Conservation (phyloP, 2,113 vertebrate species). For the Dolichotis patagonum region DNA sequence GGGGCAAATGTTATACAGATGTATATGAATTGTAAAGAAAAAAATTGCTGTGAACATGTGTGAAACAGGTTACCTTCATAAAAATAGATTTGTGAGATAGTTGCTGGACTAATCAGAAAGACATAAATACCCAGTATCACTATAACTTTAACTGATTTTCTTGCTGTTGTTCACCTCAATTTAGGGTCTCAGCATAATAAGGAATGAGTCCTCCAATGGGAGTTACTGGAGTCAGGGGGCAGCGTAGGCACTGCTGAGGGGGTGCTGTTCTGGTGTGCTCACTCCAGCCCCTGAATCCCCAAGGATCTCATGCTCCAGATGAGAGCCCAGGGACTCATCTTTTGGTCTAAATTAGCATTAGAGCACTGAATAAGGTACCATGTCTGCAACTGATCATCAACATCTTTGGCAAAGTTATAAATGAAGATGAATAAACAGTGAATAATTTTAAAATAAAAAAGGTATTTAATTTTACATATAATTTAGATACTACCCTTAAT, state of each 20-base stretch:
- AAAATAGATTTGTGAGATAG: neutral
- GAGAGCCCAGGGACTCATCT: neutral
- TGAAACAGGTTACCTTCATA: neutral
- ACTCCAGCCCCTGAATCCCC: neutral
- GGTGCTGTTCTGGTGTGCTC: neutral
- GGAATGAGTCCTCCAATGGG: neutral
- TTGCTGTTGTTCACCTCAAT: too few relatives aligned
- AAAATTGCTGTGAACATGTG: conserved; percentile 11
- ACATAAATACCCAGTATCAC: neutral
- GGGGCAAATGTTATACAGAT: neutral
- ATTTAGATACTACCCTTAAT: neutral
- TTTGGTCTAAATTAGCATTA: neutral
- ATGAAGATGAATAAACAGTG: conserved; percentile 26
- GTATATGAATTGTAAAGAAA: neutral
- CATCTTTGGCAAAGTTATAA: neutral
- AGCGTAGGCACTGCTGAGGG: neutral
- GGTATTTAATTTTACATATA: neutral
- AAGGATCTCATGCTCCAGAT: neutral
- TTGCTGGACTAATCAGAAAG: neutral
- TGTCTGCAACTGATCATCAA: neutral
- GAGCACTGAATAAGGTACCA: neutral
- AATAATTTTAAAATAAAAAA: neutral
- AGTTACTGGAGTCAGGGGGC: neutral
- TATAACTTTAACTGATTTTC: neutral
- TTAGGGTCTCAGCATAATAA: neutral